Base-by-base conservation (phyloP, 2,888 invertebrate genomes). In the Drosophila ustulata region DNA sequence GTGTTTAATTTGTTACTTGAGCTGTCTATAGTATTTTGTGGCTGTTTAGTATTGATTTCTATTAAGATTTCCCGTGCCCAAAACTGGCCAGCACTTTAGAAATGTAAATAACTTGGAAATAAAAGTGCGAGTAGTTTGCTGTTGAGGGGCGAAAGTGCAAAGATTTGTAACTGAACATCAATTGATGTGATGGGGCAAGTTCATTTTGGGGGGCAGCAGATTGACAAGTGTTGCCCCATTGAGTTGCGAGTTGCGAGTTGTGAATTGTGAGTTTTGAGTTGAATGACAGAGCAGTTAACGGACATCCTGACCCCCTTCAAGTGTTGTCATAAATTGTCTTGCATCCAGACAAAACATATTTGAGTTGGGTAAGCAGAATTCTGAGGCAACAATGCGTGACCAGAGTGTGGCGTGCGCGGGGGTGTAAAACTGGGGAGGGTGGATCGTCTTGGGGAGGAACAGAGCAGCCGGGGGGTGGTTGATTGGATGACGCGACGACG, bases 311-410 rank as follows among this genome's bases (percentile, higher is more conserved):
- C 39, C 61, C 67, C 71, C 41, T 46, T 61, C 55, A 30, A 41
- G 52, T 13, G 8, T 6, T 56, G 49, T 56, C 63, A 63, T 41
- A 63, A 56, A 43, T 32, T 55, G 47, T 39, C 37, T 62, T 28
- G 37, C 11, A 23, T 30, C 26, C 4, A 28, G 41, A 32, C 7
- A 2, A 37, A n/a, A 37, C 34, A 45, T 2, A 2, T 63, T 75
- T 75, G 75, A 75, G 71, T 75, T 68, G 71, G 75, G 75, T 75
- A 62, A 37, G 26, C 58, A 59, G 32, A 37, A 41, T 55, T 65
- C 77, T 78, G 77, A 71, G 49, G 57, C 55, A 51, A 47, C 41
- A 39, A 18, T 25, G 30, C 18, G 18, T 18, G 18, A 18, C 18
- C 18, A 18, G 25, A 8, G 9, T 6, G 25, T 28, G 4, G 18